These are phyloP conservation scores for Alauda arvensis DNA, from an alignment of 2,797 vertebrate genomes.

Conservation along the genomic window DNA sequence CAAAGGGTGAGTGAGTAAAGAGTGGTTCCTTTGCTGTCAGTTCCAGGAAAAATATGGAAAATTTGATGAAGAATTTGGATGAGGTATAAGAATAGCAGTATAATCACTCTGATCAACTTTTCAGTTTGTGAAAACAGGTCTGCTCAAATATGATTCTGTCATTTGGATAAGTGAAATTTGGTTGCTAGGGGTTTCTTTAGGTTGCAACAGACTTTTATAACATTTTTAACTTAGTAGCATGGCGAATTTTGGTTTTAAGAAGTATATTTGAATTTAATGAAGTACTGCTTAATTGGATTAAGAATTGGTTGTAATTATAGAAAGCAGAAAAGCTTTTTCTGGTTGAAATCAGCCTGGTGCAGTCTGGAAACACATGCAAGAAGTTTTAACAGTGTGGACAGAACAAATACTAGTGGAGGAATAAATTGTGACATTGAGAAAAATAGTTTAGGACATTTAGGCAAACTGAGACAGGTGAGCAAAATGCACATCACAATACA, in stretches of 20 bases:
- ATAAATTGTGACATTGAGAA: background rate
- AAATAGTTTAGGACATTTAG: background rate
- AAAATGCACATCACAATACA: background rate
- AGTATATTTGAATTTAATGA: background rate
- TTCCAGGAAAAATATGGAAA: slow-evolving; percentile 18
- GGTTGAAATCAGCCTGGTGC: background rate
- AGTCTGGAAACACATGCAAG: background rate
- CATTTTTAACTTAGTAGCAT: background rate
- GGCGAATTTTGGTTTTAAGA: background rate
- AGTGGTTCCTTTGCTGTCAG: background rate
- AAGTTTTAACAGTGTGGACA: background rate
- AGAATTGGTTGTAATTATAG: background rate
- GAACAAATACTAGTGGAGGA: background rate
- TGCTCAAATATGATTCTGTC: background rate
- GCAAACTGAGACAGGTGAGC: background rate
- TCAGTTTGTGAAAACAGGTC: background rate
- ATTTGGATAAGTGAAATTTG: background rate
- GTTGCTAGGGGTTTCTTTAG: background rate
- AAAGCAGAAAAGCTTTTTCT: background rate
- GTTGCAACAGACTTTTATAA: background rate
- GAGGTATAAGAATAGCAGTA: background rate
- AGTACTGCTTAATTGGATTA: background rate
- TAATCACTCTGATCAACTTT: background rate
- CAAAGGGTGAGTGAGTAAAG: background rate
- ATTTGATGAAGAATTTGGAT: background rate